Evolutionary conservation across 2,888 invertebrate species (phyloP).

Genomic region (Lepidochrysops patricia): DNA sequence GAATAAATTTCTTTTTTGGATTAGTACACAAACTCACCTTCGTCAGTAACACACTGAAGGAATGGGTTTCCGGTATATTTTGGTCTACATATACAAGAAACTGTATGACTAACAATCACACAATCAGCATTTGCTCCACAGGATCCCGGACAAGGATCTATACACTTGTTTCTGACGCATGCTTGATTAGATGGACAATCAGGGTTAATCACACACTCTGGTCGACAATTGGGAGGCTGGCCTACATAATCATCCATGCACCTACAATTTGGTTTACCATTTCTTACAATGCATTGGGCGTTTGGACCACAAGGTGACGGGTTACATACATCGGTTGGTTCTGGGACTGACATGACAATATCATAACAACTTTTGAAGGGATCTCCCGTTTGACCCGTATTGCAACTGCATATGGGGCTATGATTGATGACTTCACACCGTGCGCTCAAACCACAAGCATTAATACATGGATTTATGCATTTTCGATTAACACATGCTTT

Average conservation of each 20-base stretch:
- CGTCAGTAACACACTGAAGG: slow-evolving; percentile 80
- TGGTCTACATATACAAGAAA: slow-evolving; percentile 84
- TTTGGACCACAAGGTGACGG: slow-evolving; percentile 90
- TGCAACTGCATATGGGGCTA: slow-evolving; percentile 90
- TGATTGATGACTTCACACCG: slow-evolving; percentile 88
- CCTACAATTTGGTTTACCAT: slow-evolving; percentile 81
- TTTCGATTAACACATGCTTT: slow-evolving; percentile 88
- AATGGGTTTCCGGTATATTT: slow-evolving; percentile 89
- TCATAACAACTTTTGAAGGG: slow-evolving; percentile 84
- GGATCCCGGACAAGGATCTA: slow-evolving; percentile 87
- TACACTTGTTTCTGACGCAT: slow-evolving; percentile 86
- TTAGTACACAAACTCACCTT: slow-evolving; percentile 44
- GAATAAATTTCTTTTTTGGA: not conserved
- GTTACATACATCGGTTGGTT: slow-evolving; percentile 75
- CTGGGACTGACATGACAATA: slow-evolving; percentile 49
- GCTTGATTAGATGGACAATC: slow-evolving; percentile 85
- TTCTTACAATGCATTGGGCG: slow-evolving; percentile 79
- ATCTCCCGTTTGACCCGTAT: slow-evolving; percentile 83
- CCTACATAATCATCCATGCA: slow-evolving; percentile 86
- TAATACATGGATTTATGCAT: slow-evolving; percentile 88
- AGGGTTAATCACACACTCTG: slow-evolving; percentile 87
- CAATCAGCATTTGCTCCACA: slow-evolving; percentile 88
- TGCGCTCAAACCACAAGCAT: slow-evolving; percentile 85
- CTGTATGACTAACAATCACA: slow-evolving; percentile 84
- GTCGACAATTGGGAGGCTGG: slow-evolving; percentile 86